phyloP scores from a whole-genome alignment of 2,113 vertebrate species.

The Glaucidium brasilianum region DNA sequence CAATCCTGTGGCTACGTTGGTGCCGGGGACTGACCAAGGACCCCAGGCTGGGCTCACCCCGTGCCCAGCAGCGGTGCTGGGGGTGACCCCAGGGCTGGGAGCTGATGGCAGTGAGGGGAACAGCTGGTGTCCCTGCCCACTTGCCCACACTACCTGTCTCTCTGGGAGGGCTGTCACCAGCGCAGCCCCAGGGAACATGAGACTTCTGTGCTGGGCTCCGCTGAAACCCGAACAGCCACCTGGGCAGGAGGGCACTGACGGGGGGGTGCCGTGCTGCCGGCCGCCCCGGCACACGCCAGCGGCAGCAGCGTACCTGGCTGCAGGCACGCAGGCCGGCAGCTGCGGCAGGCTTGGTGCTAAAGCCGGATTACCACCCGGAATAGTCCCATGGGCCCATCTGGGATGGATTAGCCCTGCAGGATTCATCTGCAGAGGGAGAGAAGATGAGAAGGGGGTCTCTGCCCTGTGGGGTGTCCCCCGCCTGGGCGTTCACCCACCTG shows the following conservation, averaged over 20 bases:
- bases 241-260: rapidly evolving
- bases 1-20: neutral
- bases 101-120: neutral
- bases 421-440: neutral
- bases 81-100: no score
- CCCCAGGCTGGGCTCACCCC: neutral
- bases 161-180: neutral
- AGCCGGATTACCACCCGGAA: conserved; percentile 55
- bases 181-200: neutral
- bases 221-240: neutral
- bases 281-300: neutral
- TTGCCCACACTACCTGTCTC: neutral
- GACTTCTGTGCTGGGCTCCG: neutral
- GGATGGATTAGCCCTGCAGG: neutral
- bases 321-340: conserved; percentile 1
- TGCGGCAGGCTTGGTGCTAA: conserved; percentile 12
- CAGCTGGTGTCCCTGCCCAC: rapidly evolving
- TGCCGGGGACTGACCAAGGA: neutral
- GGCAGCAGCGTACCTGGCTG: neutral
- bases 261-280: neutral
- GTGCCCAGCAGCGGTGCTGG: neutral
- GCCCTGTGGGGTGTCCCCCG: neutral
- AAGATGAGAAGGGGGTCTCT: neutral
- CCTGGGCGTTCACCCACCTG: neutral
- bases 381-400: neutral